These are phyloP conservation scores for Sceliomorpha sp. DNA, from an alignment of 2,888 invertebrate species.

Conservation along the genomic window DNA sequence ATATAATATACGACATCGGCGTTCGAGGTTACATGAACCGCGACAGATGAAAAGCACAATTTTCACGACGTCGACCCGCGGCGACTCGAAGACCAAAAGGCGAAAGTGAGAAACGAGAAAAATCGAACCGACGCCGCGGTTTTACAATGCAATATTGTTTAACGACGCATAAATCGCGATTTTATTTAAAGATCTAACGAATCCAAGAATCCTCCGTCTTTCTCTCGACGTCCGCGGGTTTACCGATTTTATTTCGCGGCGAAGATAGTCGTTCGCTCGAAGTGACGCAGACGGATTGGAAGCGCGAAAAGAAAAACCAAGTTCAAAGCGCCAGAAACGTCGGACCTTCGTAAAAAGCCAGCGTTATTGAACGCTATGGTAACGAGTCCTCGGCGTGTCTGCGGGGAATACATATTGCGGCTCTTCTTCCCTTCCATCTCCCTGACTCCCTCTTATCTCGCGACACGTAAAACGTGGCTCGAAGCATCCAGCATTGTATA, in stretches of 20 bases:
- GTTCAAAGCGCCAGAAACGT: too few relatives aligned
- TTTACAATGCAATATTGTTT: slow-evolving; percentile 17
- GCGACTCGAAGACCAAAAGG: too few relatives aligned
- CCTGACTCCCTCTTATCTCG: slow-evolving; percentile 45
- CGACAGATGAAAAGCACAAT: slow-evolving; percentile 4
- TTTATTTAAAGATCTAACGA: slow-evolving; percentile 4
- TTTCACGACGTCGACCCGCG: slow-evolving; percentile 1
- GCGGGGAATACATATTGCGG: slow-evolving; percentile 29
- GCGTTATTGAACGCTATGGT: slow-evolving; percentile 20
- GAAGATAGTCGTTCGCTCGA: too few relatives aligned
- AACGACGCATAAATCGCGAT: slow-evolving; percentile 13
- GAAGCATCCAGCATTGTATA: slow-evolving; percentile 47
- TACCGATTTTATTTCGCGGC: too few relatives aligned
- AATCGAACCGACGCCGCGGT: neutral
- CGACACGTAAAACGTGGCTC: slow-evolving; percentile 40
- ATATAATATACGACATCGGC: slow-evolving; percentile 14
- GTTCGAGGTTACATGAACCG: slow-evolving; percentile 26
- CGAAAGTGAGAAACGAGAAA: slow-evolving; percentile 9
- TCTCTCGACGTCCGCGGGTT: too few relatives aligned
- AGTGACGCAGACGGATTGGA: too few relatives aligned
- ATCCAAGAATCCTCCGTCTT: too few relatives aligned
- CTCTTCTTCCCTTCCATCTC: slow-evolving; percentile 38
- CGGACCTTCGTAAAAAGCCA: too few relatives aligned
- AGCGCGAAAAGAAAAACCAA: too few relatives aligned
- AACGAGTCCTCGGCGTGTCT: slow-evolving; percentile 34